phyloP scores from a whole-genome alignment of 2,113 vertebrate genomes.

The Chloebia gouldiae region DNA sequence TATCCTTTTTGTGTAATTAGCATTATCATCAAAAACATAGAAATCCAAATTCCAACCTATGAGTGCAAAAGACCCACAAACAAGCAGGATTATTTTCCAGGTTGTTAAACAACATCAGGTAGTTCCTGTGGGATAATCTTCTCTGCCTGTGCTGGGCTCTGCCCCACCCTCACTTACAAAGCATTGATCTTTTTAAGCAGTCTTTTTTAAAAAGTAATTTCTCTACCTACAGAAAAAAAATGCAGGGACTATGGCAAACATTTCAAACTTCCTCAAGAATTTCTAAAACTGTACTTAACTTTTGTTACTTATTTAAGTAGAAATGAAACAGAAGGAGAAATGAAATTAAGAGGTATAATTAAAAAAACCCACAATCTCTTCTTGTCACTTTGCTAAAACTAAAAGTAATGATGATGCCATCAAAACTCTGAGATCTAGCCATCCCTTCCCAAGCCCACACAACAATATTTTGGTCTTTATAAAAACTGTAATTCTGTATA shows the following conservation, averaged over 20 bases:
- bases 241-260: not conserved
- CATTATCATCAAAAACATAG: not conserved
- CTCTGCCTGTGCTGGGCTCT: accelerated
- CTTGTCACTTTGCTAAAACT: not conserved
- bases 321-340: not conserved
- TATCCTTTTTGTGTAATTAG: not conserved
- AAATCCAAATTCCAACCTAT: not conserved
- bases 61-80: not conserved
- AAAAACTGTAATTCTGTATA: not conserved
- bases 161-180: accelerated
- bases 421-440: not conserved
- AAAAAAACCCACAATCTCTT: not conserved
- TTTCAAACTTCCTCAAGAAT: not conserved
- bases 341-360: not conserved
- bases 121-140: not conserved
- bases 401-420: not conserved
- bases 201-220: not conserved
- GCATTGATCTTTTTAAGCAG: not conserved
- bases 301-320: not conserved
- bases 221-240: not conserved
- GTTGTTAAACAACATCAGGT: not conserved
- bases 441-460: not conserved
- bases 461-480: not conserved
- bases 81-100: not conserved
- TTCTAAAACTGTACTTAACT: not conserved